phyloP scores from a whole-genome alignment of 2,888 invertebrate genomes.

The Dynastes maya region DNA sequence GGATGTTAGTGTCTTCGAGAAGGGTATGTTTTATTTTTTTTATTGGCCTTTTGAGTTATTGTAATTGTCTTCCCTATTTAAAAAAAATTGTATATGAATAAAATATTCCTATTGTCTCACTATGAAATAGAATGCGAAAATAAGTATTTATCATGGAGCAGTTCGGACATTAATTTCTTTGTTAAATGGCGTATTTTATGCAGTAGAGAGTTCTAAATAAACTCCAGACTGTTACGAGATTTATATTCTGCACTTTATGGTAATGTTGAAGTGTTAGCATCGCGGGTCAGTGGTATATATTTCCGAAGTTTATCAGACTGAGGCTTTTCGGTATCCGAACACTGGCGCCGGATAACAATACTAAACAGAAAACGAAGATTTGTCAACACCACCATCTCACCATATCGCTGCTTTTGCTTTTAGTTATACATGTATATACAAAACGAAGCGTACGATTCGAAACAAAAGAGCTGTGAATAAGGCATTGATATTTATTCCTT shows the following conservation, averaged over 20 bases:
- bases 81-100: too few species aligned
- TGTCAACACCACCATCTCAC: slow-evolving; percentile 26
- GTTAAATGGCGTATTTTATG: slow-evolving; percentile 41
- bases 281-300: slow-evolving; percentile 48
- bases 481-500: slow-evolving; percentile 28
- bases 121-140: too few species aligned
- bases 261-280: slow-evolving; percentile 48
- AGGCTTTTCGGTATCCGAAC: slow-evolving; percentile 20
- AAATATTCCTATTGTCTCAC: too few species aligned
- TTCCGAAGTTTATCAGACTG: slow-evolving; percentile 50
- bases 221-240: slow-evolving; percentile 42
- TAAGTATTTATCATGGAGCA: too few species aligned
- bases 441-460: background rate
- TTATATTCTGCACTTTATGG: slow-evolving; percentile 52
- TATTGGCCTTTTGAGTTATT: too few species aligned
- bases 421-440: slow-evolving; percentile 1
- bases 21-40: too few species aligned
- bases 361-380: slow-evolving; percentile 32
- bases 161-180: slow-evolving; percentile 31
- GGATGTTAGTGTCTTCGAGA: too few species aligned
- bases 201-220: slow-evolving; percentile 31
- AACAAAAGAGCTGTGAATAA: slow-evolving; percentile 28
- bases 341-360: slow-evolving; percentile 36
- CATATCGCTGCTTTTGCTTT: background rate
- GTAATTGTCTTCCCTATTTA: too few species aligned